Percentiles rank a stretch among this genome's conserved stretches.
phyloP scores from a whole-genome alignment of 2,113 vertebrate genomes.

The Psophia crepitans region DNA sequence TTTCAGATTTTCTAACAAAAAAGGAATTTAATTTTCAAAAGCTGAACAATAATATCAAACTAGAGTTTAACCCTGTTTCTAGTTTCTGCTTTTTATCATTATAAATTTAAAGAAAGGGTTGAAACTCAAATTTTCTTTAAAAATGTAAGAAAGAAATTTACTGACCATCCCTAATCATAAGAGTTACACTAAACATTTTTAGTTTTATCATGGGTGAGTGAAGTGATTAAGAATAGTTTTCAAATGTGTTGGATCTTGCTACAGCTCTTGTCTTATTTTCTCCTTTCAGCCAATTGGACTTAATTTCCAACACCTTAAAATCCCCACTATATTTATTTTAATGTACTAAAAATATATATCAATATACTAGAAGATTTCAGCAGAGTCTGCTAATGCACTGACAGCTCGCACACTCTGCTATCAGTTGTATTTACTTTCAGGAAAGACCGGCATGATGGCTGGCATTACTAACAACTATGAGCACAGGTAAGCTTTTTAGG shows the following conservation, averaged over 20 bases:
- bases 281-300: not conserved
- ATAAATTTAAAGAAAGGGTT: not conserved
- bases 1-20: not conserved
- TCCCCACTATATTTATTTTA: not conserved
- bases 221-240: not conserved
- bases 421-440: not conserved
- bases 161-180: not conserved
- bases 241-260: not conserved
- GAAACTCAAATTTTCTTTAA: not conserved
- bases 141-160: not conserved
- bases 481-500: not conserved
- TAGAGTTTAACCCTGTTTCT: not conserved
- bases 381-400: not conserved
- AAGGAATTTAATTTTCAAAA: not conserved
- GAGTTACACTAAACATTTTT: not conserved
- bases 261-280: not conserved
- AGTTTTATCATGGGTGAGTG: not conserved
- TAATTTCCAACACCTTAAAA: not conserved
- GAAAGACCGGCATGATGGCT: not conserved
- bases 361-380: not conserved
- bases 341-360: not conserved
- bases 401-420: not conserved
- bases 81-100: not conserved
- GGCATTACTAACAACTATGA: not conserved
- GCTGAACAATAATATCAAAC: not conserved